These are phyloP conservation scores for Brachymystax lenok DNA, from an alignment of 2,797 vertebrate species.

Conservation along the genomic window DNA sequence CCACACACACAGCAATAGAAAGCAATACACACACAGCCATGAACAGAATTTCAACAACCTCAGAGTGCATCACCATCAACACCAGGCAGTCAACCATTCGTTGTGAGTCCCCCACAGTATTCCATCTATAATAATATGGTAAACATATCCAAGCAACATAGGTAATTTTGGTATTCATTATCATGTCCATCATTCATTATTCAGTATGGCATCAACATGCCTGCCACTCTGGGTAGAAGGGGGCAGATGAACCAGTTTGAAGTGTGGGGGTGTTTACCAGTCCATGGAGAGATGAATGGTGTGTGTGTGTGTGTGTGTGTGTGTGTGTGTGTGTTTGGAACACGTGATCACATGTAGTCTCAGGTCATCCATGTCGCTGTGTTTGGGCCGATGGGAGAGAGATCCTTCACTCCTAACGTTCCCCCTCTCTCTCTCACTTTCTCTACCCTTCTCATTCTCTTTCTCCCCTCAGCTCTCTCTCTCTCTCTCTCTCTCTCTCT, in stretches of 20 bases:
- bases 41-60: neutral
- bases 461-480: too few relatives aligned
- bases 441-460: too few relatives aligned
- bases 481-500: too few relatives aligned
- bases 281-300: neutral
- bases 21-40: slow-evolving; percentile 13
- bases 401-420: neutral
- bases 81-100: neutral
- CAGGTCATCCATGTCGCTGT: neutral
- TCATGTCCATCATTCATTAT: slow-evolving; percentile 39
- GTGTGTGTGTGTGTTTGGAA: neutral
- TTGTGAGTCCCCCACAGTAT: neutral
- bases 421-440: too few relatives aligned
- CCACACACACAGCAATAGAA: slow-evolving; percentile 12
- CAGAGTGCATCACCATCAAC: neutral
- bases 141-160: slow-evolving; percentile 12
- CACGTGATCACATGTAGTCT: neutral
- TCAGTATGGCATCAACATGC: slow-evolving; percentile 29
- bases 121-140: neutral
- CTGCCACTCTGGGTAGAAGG: slow-evolving; percentile 24
- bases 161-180: slow-evolving; percentile 23
- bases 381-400: neutral
- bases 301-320: neutral
- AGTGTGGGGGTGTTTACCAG: slow-evolving; percentile 20
- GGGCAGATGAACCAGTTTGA: slow-evolving; percentile 6